A percentile compares a stretch with the other conserved stretches of the same genome.
Evolutionary conservation across 2,888 invertebrate species (phyloP).

Genomic region (Epistrophe eligans): DNA sequence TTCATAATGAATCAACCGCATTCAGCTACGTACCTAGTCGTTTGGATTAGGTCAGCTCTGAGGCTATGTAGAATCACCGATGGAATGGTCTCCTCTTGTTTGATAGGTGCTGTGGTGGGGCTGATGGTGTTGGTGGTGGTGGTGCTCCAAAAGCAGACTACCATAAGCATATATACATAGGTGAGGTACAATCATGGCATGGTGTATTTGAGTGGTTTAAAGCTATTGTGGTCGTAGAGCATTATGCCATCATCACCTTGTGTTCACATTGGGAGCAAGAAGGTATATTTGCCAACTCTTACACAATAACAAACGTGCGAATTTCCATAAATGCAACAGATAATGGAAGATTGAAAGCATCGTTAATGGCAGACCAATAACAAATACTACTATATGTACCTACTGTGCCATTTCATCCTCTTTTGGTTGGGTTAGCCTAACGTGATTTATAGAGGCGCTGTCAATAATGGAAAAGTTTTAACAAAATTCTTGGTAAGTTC

Average conservation of each 20-base stretch:
- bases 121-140: not conserved
- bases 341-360: slow-evolving; percentile 29
- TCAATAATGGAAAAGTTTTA: not conserved
- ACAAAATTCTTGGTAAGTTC: too few relatives aligned
- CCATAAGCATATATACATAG: not conserved
- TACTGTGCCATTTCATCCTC: not conserved
- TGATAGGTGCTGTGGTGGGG: not conserved
- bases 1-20: slow-evolving; percentile 65
- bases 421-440: not conserved
- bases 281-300: not conserved
- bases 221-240: slow-evolving; percentile 28
- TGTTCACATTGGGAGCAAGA: slow-evolving; percentile 22
- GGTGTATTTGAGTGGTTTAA: slow-evolving; percentile 44
- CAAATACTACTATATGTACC: not conserved
- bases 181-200: not conserved
- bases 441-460: not conserved
- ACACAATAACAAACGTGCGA: not conserved
- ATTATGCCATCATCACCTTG: slow-evolving; percentile 36
- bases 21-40: slow-evolving; percentile 37
- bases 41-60: slow-evolving; percentile 33
- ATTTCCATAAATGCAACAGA: slow-evolving; percentile 41
- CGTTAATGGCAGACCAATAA: slow-evolving; percentile 22
- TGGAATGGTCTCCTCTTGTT: slow-evolving; percentile 1
- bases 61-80: not conserved
- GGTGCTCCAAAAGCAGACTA: not conserved